Percentiles rank a stretch among this genome's conserved stretches.
phyloP scores from a whole-genome alignment of 2,113 vertebrate genomes.

The Oriolus oriolus region DNA sequence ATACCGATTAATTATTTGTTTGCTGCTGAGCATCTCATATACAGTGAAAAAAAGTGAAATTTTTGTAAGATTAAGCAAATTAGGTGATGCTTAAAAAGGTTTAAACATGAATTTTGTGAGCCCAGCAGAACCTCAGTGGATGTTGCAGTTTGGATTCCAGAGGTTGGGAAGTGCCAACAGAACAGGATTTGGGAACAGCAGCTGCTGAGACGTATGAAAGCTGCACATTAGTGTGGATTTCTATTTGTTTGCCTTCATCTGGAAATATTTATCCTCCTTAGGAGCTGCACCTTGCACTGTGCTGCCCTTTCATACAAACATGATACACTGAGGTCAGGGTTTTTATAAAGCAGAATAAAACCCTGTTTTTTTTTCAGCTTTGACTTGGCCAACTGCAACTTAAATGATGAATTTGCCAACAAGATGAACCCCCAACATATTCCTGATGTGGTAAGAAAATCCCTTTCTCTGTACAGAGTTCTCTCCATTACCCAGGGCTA shows the following conservation, averaged over 20 bases:
- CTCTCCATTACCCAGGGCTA: neutral
- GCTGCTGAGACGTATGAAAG: neutral
- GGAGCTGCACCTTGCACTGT: neutral
- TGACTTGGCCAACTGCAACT: slow-evolving; percentile 93
- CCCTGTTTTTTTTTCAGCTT: slow-evolving; percentile 72
- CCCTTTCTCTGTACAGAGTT: neutral
- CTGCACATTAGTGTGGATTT: neutral
- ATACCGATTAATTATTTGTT: neutral
- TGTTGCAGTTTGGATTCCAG: neutral
- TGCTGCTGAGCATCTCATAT: neutral
- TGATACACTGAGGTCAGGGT: fast-evolving
- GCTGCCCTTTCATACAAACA: neutral
- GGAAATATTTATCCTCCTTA: neutral
- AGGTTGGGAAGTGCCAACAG: neutral
- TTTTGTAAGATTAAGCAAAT: neutral
- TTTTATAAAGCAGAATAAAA: neutral
- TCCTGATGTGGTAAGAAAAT: slow-evolving; percentile 90
- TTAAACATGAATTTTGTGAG: neutral
- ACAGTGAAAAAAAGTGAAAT: neutral
- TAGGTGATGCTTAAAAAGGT: neutral
- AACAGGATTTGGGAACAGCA: neutral
- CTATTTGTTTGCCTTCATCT: neutral
- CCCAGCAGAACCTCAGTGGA: neutral
- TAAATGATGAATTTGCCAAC: slow-evolving; percentile 92
- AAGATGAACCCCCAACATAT: slow-evolving; percentile 90